Base-by-base conservation (phyloP, 64 coral and sea anemone species). In the Porites australiensis region DNA sequence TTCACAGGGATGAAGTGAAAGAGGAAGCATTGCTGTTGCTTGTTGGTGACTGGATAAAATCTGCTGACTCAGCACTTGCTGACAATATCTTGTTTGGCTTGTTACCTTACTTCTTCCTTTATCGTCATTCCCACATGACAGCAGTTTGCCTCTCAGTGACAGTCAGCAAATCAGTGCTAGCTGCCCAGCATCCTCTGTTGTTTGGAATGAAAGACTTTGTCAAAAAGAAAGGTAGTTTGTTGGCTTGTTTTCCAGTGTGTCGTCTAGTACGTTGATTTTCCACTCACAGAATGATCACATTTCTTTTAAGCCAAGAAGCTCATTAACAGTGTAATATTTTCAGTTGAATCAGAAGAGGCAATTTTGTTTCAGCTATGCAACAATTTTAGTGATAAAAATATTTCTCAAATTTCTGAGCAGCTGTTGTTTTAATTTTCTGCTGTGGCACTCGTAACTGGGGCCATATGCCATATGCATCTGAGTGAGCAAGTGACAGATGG, bases 1-100 rank as follows among this genome's bases (percentile, higher is more conserved):
- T 87, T 88, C 23, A 58, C 76, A 97, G 95, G 95, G 70, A 94
- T 15, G 70, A 86, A 19, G 91, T 93, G 14, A 73, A 58, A 51
- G 76, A 94, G 27, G 90, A 89, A 58, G 83, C 92, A 8, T 60
- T 90, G 58, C 72, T 57, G 18, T 74, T 97, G 19, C 82, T 97
- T 9, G 87, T 66, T 67, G 79, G 63, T 65, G 57, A 77, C 49
- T 27, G 52, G 4, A 12, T 94, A 18, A 79, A 75, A 4, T 44
- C 72, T 78, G 82, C 57, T 15, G 75, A 91, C 2, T 67, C 76
- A 20, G 22, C 68, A 53, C 44, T 94, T 77, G 64, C 88, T 44
- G 95, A 91, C 23, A 52, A 15, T 8, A 83, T 94, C 73, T 82
- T 97, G 49, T 94, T 87, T 88, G 82, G 75, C 12, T 61, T 94